These are phyloP conservation scores for Microcaecilia unicolor DNA, from an alignment of 2,797 vertebrate genomes.

Conservation along the genomic window DNA sequence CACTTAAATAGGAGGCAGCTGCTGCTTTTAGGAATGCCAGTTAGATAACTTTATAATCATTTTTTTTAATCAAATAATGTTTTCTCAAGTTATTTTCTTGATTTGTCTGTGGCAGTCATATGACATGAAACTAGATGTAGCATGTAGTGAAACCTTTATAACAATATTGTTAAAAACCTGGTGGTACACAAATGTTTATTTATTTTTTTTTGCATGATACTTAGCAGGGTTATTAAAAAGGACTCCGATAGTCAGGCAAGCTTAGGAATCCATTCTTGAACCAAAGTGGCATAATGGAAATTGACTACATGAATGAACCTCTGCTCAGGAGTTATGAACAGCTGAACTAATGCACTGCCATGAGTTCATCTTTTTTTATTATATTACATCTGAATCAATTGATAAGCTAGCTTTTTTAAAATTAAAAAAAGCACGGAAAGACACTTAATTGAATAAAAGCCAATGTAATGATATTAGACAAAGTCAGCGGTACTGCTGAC, in stretches of 20 bases:
- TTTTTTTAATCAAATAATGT: too few relatives aligned
- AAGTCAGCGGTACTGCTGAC: constrained; percentile 87
- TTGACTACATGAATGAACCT: constrained; percentile 67
- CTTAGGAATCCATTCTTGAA: constrained; percentile 64
- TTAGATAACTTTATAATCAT: too few relatives aligned
- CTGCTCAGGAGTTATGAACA: constrained; percentile 79
- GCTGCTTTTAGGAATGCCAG: too few relatives aligned
- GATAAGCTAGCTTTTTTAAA: constrained; percentile 80
- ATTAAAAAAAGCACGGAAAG: constrained; percentile 81
- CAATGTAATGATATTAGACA: constrained; percentile 89
- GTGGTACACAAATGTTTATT: too few relatives aligned
- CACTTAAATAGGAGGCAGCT: too few relatives aligned
- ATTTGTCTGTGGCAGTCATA: too few relatives aligned
- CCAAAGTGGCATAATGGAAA: constrained; percentile 72
- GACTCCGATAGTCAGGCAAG: constrained; percentile 60
- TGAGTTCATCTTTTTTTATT: constrained; percentile 97
- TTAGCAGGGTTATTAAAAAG: constrained; percentile 48
- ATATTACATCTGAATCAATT: constrained; percentile 98
- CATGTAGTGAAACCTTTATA: too few relatives aligned
- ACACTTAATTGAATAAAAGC: constrained; percentile 99
- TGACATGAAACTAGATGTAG: too few relatives aligned
- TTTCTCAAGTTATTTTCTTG: too few relatives aligned
- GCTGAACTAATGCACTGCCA: constrained; percentile 88
- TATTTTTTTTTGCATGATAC: constrained; percentile 37
- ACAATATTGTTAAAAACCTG: too few relatives aligned